phyloP scores from a whole-genome alignment of 2,113 vertebrate genomes.

The Pelecanoides urinatrix region DNA sequence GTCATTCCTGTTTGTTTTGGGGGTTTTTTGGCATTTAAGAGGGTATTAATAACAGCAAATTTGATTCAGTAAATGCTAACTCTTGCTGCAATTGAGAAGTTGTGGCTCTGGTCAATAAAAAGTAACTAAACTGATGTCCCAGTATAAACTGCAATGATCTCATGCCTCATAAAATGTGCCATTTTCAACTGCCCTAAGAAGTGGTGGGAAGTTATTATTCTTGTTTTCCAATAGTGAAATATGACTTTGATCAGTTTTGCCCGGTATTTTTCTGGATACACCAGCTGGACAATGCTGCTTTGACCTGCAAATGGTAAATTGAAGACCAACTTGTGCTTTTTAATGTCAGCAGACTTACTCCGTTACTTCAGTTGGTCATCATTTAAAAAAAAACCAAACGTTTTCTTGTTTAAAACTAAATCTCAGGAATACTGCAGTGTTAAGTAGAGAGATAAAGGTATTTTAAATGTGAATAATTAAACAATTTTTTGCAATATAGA shows the following conservation, averaged over 20 bases:
- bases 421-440: background rate
- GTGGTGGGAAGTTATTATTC: background rate
- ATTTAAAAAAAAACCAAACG: background rate
- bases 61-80: background rate
- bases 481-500: background rate
- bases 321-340: background rate
- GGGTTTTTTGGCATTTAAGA: background rate
- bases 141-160: background rate
- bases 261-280: background rate
- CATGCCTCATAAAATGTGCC: background rate
- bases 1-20: background rate
- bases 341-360: background rate
- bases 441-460: background rate
- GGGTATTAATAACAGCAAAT: background rate
- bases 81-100: background rate
- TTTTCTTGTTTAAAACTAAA: background rate
- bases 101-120: background rate
- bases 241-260: background rate
- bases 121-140: background rate
- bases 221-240: background rate
- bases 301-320: background rate
- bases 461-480: background rate
- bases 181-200: background rate
- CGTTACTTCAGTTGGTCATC: background rate
- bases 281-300: background rate